Evolutionary conservation across 2,113 vertebrate genomes (phyloP), one percentile per base, ranked within the genome.

Genomic region (Corynorhinus townsendii): DNA sequence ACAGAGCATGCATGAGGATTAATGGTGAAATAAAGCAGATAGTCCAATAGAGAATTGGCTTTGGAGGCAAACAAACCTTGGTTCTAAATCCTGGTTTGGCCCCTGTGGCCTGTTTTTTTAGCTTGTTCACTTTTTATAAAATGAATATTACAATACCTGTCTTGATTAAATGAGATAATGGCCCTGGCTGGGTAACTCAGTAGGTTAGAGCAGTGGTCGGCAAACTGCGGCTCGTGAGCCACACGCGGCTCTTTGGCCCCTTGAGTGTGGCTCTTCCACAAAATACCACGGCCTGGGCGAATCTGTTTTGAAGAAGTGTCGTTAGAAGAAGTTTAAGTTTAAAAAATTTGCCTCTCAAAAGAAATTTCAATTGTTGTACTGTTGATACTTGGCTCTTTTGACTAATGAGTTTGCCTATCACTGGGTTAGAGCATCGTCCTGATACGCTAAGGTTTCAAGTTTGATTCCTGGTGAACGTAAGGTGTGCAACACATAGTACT

Each of bases 61-160:
- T 82, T 82, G 45, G 22, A 95, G 35, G 45, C 80, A 90, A 93
- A 49, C 35, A 62, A 90, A 72, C 33, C 66, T 56, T 89, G 22
- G 33, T 90, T 89, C 73, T 79, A 71, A 89, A 89, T 89, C 75
- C 64, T 91, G 14, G 35, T 77, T 92, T 77, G 95, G 35, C 43
- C 28, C 19, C 73, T 69, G 73, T 45, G 72, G 9, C 43, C 73
- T 86, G 9, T 73, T 86, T 45, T 47, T 43, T 84, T 30, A 72
- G 75, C 4, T 54, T 88, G 45, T 69, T 92, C 38, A 43, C 45
- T 19, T 72, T 94, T 89, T 80, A n/a, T 43, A 79, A 80, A 90
- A 71, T 86, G 64, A 8, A 17, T 86, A 59, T 80, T 83, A 77
- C 69, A 83, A 83, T 64, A 64, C 47, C 35, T 85, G 24, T 86